phyloP scores from a whole-genome alignment of 2,888 invertebrate species.

The Sialis lutaria region DNA sequence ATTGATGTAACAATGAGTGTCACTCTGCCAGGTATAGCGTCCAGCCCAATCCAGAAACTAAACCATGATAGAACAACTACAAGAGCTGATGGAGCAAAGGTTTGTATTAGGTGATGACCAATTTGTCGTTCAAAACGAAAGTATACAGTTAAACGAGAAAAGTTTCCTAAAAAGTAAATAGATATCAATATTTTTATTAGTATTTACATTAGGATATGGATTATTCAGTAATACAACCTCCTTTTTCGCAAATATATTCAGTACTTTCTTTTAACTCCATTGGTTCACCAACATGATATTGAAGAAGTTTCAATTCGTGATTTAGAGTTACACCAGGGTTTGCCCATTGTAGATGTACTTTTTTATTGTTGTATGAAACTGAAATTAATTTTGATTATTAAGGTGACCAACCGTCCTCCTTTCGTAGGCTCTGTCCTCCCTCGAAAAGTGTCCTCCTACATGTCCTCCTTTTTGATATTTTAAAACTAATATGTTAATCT shows the following conservation, averaged over 20 bases:
- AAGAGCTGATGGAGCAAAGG: constrained; percentile 66
- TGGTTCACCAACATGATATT: constrained; percentile 62
- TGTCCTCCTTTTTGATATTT: too few relatives aligned
- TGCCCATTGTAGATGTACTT: constrained; percentile 59
- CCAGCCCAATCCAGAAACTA: constrained; percentile 71
- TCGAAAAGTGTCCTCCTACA: too few relatives aligned
- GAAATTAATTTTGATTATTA: constrained; percentile 14
- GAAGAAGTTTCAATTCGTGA: constrained; percentile 60
- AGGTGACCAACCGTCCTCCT: too few relatives aligned
- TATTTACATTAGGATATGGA: not conserved
- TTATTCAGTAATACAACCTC: constrained; percentile 30
- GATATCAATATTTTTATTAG: not conserved
- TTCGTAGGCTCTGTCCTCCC: too few relatives aligned
- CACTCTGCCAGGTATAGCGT: constrained; percentile 69
- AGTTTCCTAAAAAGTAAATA: constrained; percentile 37
- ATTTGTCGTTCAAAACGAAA: constrained; percentile 71
- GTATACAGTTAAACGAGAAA: constrained; percentile 58
- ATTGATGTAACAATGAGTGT: constrained; percentile 69
- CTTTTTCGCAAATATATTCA: constrained; percentile 59
- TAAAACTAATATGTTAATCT: too few relatives aligned
- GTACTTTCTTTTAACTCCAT: constrained; percentile 51
- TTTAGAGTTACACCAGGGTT: constrained; percentile 58
- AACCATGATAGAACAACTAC: constrained; percentile 78
- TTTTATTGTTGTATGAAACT: constrained; percentile 68
- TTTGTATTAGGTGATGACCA: constrained; percentile 70